phyloP scores from a whole-genome alignment of 2,113 vertebrate species.

The Phalacrocorax brasilianus region DNA sequence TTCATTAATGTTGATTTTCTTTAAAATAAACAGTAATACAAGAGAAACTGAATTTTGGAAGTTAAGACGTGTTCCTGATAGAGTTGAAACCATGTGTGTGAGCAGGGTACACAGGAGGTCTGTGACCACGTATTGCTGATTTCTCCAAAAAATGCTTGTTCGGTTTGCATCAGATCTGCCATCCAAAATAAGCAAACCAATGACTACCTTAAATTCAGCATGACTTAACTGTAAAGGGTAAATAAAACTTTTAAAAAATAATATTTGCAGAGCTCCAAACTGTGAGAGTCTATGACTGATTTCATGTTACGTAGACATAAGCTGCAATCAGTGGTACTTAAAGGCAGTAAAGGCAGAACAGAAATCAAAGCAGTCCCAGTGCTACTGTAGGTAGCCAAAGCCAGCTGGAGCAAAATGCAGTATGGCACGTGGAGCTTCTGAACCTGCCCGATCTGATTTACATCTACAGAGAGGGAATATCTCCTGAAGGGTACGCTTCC shows the following conservation, averaged over 20 bases:
- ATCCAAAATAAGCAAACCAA: slow-evolving; percentile 27
- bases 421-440: background rate
- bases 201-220: background rate
- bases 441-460: slow-evolving; percentile 7
- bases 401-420: slow-evolving; percentile 1
- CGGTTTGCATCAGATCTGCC: background rate
- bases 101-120: background rate
- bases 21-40: slow-evolving; percentile 6
- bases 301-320: background rate
- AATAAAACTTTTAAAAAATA: slow-evolving; percentile 15
- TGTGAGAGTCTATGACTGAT: slow-evolving; percentile 13
- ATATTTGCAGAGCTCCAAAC: slow-evolving; percentile 5
- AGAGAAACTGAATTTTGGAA: background rate
- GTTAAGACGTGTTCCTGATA: slow-evolving; percentile 14
- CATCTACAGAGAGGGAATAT: background rate
- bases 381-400: background rate
- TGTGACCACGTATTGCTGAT: background rate
- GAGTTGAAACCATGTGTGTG: background rate
- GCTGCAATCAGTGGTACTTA: background rate
- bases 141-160: slow-evolving; percentile 11
- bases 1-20: slow-evolving; percentile 9
- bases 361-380: background rate
- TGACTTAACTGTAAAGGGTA: slow-evolving; percentile 41
- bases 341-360: background rate
- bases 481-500: slow-evolving; percentile 45